A percentile compares a stretch with the other conserved stretches of the same genome.
phyloP scores from a whole-genome alignment of 2,888 invertebrate species.

The Lissonota sp. region DNA sequence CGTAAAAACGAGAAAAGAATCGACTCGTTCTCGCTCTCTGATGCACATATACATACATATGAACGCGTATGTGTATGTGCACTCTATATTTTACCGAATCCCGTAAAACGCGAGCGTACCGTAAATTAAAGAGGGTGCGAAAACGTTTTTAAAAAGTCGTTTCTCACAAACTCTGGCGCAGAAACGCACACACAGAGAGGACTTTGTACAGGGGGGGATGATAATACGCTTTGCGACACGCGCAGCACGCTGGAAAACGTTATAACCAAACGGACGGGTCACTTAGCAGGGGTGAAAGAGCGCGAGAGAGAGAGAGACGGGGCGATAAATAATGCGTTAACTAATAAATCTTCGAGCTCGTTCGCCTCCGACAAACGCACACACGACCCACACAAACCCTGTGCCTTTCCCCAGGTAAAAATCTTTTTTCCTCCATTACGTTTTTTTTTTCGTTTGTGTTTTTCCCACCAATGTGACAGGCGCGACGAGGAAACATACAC shows the following conservation, averaged over 20 bases:
- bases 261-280: conserved; percentile 27
- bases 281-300: conserved; percentile 34
- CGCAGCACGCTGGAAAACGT: conserved; percentile 13
- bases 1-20: conserved; percentile 30
- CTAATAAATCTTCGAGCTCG: conserved; percentile 41
- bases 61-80: conserved; percentile 6
- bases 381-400: neutral
- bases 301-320: neutral
- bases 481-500: neutral
- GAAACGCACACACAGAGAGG: neutral
- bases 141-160: conserved; percentile 33
- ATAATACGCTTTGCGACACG: conserved; percentile 23
- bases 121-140: conserved; percentile 47
- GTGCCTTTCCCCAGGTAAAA: neutral
- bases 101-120: conserved; percentile 41
- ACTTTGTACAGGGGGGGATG: neutral
- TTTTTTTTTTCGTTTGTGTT: conserved; percentile 4
- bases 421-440: neutral
- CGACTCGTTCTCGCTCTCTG: conserved; percentile 5
- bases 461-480: conserved; percentile 10
- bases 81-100: conserved; percentile 43
- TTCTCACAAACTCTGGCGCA: conserved; percentile 31
- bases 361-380: conserved; percentile 14
- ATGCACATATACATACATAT: neutral
- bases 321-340: conserved; percentile 50